phyloP scores from a whole-genome alignment of 2,797 vertebrate genomes.

The Champsocephalus gunnari region DNA sequence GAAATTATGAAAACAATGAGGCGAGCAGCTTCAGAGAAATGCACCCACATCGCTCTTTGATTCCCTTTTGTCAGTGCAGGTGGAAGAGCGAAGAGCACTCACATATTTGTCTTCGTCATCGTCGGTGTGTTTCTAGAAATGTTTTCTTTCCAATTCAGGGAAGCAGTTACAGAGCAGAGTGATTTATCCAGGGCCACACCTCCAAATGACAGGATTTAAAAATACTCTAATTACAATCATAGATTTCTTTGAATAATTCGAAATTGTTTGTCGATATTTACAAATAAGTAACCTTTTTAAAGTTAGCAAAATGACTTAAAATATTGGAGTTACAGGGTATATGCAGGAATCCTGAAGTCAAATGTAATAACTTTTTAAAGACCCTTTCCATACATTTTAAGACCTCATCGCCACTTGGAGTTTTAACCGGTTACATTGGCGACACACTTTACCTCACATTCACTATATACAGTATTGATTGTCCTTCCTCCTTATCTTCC shows the following conservation, averaged over 20 bases:
- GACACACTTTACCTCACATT: no score
- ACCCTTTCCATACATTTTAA: no score
- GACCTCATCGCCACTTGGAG: no score
- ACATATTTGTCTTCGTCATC: constrained; percentile 11
- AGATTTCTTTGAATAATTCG: no score
- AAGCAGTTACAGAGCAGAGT: not conserved
- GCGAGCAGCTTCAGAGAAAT: constrained; percentile 8
- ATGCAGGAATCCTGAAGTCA: no score
- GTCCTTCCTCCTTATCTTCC: no score
- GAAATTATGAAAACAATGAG: constrained; percentile 25
- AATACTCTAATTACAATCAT: not conserved
- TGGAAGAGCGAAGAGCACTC: constrained; percentile 4
- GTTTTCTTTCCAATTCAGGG: constrained; percentile 9
- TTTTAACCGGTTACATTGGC: no score
- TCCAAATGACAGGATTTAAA: not conserved
- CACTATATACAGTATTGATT: no score
- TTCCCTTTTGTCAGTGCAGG: constrained; percentile 17
- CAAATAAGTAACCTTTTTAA: not conserved
- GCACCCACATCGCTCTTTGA: constrained; percentile 14
- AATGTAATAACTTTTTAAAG: no score
- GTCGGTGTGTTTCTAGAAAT: constrained; percentile 6
- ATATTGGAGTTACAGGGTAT: no score
- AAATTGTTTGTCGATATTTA: not conserved
- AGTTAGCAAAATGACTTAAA: no score
- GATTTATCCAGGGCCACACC: not conserved